These are phyloP conservation scores for Liopterus haemorrhoidalis DNA, from an alignment of 2,888 invertebrate species.

Conservation along the genomic window DNA sequence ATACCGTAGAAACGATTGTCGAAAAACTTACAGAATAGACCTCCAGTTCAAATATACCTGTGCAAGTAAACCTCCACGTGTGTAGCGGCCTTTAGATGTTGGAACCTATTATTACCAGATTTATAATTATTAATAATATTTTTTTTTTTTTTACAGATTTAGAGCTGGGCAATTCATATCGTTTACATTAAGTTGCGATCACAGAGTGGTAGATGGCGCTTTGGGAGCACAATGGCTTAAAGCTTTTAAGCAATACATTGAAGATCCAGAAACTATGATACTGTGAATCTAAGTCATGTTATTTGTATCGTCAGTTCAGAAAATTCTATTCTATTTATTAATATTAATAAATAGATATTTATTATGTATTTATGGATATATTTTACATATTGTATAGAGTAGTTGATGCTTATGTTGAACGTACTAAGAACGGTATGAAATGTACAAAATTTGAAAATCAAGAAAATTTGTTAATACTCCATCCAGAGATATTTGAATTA, in stretches of 20 bases:
- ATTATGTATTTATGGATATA: not conserved
- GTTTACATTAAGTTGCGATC: constrained; percentile 94
- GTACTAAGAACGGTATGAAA: too few relatives aligned
- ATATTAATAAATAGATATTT: not conserved
- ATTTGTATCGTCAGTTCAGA: constrained; percentile 6
- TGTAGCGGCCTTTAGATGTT: too few relatives aligned
- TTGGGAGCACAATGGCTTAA: constrained; percentile 95
- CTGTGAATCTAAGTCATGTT: constrained; percentile 53
- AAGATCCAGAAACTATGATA: constrained; percentile 91
- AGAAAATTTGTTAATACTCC: too few relatives aligned
- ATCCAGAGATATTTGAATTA: too few relatives aligned
- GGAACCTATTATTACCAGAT: too few relatives aligned
- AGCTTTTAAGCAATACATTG: constrained; percentile 79
- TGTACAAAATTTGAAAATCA: too few relatives aligned
- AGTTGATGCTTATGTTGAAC: too few relatives aligned
- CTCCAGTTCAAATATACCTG: too few relatives aligned
- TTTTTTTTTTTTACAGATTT: constrained; percentile 52
- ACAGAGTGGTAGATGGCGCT: constrained; percentile 96
- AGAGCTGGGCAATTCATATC: constrained; percentile 69
- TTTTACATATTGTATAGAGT: too few relatives aligned
- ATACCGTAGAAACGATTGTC: too few relatives aligned
- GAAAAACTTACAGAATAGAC: too few relatives aligned
- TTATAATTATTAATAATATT: constrained; percentile 9
- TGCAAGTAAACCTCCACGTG: too few relatives aligned
- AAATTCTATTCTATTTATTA: not conserved